phyloP scores from a whole-genome alignment of 2,113 vertebrate genomes.

The Percopsis transmontana region DNA sequence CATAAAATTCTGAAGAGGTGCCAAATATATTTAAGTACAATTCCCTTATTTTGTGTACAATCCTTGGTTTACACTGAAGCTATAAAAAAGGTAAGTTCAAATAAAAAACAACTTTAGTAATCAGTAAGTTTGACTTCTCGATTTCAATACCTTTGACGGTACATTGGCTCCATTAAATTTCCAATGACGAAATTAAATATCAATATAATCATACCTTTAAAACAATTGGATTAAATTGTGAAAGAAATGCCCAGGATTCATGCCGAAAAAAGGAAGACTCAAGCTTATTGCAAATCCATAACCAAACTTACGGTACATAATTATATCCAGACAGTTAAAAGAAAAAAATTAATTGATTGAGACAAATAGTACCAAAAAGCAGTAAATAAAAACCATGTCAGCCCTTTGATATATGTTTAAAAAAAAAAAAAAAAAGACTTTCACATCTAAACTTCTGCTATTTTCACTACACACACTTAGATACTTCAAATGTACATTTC shows the following conservation, averaged over 20 bases:
- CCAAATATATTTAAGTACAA: constrained; percentile 11
- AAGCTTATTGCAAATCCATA: constrained; percentile 39
- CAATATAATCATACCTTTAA: constrained; percentile 23
- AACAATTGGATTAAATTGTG: constrained; percentile 29
- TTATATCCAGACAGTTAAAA: constrained; percentile 49
- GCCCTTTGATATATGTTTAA: constrained; percentile 71
- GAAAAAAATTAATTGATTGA: constrained; percentile 50
- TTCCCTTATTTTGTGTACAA: constrained; percentile 57
- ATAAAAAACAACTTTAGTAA: not conserved
- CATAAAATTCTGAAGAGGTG: constrained; percentile 33
- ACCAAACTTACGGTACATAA: constrained; percentile 41
- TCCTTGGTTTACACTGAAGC: constrained; percentile 23
- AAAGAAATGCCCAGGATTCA: constrained; percentile 61
- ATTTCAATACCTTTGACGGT: constrained; percentile 2
- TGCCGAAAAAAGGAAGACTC: constrained; percentile 33
- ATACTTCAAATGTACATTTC: constrained; percentile 53
- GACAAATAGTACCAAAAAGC: constrained; percentile 75
- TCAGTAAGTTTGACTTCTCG: no score
- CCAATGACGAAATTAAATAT: constrained; percentile 17
- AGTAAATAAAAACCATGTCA: constrained; percentile 58
- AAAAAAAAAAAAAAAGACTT: constrained; percentile 31
- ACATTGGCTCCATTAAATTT: constrained; percentile 21
- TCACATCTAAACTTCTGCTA: constrained; percentile 30
- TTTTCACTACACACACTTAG: constrained; percentile 30
- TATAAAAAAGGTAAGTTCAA: constrained; percentile 8